Evolutionary conservation across 1,140 invertebrate species (phyloP).

Genomic region (Pseudomyrmex pallidus): DNA sequence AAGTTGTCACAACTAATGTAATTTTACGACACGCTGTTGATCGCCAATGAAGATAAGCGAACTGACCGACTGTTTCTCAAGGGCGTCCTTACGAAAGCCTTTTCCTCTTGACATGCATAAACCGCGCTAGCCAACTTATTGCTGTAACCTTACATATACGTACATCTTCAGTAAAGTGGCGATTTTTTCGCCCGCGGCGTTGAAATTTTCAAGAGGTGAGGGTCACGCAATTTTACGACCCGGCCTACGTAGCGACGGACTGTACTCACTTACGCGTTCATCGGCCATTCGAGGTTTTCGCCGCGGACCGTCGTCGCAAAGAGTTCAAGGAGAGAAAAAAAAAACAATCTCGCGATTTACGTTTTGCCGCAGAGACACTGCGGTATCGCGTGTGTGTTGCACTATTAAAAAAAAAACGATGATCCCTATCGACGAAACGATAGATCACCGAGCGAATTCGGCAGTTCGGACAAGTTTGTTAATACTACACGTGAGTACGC

Average conservation of each 20-base stretch:
- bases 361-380: conserved; percentile 34
- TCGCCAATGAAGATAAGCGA: not conserved
- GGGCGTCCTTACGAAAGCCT: not conserved
- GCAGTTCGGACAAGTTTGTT: not conserved
- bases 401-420: conserved; percentile 33
- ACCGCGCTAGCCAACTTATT: too few relatives aligned
- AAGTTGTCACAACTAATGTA: conserved; percentile 44
- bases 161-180: not conserved
- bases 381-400: conserved; percentile 54
- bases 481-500: not conserved
- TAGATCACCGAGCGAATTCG: not conserved
- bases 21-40: conserved; percentile 12
- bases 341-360: conserved; percentile 28
- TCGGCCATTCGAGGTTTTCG: conserved; percentile 17
- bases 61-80: not conserved
- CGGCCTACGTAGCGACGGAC: not conserved
- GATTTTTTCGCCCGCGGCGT: too few relatives aligned
- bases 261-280: conserved; percentile 8
- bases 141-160: too few relatives aligned
- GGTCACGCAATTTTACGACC: conserved; percentile 38
- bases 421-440: conserved; percentile 4
- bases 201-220: conserved; percentile 33
- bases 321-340: conserved; percentile 64
- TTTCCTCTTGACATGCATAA: not conserved
- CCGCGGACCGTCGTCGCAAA: conserved; percentile 13